Conservation (phyloP, 2,888 invertebrate genomes). For the Lottia scabra region DNA sequence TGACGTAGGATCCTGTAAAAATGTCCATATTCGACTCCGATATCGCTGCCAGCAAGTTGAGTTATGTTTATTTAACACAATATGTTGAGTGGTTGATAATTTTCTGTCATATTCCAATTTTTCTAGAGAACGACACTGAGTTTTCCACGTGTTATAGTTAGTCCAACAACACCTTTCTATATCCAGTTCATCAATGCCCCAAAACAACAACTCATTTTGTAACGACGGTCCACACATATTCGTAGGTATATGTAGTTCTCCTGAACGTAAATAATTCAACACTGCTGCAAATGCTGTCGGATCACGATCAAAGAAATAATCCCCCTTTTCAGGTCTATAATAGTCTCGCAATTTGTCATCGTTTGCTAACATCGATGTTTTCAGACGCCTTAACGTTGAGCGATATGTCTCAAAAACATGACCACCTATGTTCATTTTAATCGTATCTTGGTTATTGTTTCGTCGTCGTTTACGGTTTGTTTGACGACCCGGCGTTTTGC, state of each 20-base stretch:
- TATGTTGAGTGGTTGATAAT: constrained; percentile 53
- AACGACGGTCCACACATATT: constrained; percentile 62
- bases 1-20: constrained; percentile 59
- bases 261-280: constrained; percentile 60
- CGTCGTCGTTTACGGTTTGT: constrained; percentile 13
- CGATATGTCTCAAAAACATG: constrained; percentile 57
- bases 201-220: constrained; percentile 62
- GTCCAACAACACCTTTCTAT: constrained; percentile 66
- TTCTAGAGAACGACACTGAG: constrained; percentile 57
- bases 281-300: constrained; percentile 59
- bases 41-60: constrained; percentile 45
- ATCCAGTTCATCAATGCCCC: constrained; percentile 63
- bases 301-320: constrained; percentile 63
- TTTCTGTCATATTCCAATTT: constrained; percentile 60
- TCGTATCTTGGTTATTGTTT: constrained; percentile 39
- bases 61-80: constrained; percentile 42
- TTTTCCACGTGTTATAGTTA: constrained; percentile 63
- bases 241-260: constrained; percentile 62
- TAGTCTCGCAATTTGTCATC: constrained; percentile 50
- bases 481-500: background rate
- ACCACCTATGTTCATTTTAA: constrained; percentile 58
- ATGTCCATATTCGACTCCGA: constrained; percentile 53
- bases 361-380: constrained; percentile 45
- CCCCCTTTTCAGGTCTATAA: constrained; percentile 48
- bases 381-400: constrained; percentile 48